Evolutionary conservation across 1,140 invertebrate species (phyloP), one percentile per base, ranked within the genome.

Genomic region (Cryptotermes secundus): DNA sequence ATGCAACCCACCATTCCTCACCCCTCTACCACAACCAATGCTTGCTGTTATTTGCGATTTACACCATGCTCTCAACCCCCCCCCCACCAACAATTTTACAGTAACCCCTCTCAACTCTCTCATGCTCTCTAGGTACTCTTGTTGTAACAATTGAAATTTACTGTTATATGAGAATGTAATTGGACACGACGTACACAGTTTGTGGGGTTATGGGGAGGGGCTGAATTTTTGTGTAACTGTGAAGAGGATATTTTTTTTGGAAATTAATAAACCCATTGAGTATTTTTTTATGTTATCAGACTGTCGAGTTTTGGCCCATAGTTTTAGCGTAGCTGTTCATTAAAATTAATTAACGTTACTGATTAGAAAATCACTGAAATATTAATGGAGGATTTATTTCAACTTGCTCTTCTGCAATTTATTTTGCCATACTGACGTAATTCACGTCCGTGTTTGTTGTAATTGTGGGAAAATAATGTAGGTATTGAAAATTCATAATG

Each of bases 61-160:
- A 72, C 59, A 72, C 59, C 59, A 26, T 31, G 6, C 59, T 31
- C 26, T 12, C n/a, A 72, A 72, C 59, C 59, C 59, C 59, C 53
- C 3, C 53, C 24, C 59, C 16, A 49, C 59, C 26, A n/a, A 59
- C 53, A 59, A 42, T 42, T 42, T 42, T 42, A 42, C 38, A 42
- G 24, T 59, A 59, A 12, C 59, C 59, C 59, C 26, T 49, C 22
- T 19, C 45, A 49, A 19, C 16, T 3, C 45, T 49, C 19, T 72
- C 26, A 14, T 72, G n/a, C 59, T 72, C 22, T 45, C 31, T 72
- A 31, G 59, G 59, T 72, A 72, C 59, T 72, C 59, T 10, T 72
- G 59, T 7, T 72, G 59, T 72, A 72, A 72, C 59, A 72, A 72
- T 72, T 72, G 59, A 72, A 72, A 31, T 72, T 72, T 72, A 72